Conservation (phyloP, 2,797 vertebrate genomes). For the Acanthis flammea region DNA sequence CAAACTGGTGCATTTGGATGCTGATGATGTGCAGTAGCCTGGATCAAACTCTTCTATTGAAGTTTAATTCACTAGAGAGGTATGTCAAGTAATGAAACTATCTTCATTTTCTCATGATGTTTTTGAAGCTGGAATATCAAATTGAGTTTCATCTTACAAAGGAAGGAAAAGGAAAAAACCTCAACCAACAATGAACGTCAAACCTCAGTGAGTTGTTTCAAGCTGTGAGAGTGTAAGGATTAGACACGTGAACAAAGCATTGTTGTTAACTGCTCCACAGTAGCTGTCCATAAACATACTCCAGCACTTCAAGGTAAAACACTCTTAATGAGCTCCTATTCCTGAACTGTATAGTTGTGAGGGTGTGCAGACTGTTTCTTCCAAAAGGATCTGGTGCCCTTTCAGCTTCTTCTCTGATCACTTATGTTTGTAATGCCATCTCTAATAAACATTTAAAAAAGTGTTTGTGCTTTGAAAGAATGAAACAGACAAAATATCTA, state of each 20-base stretch:
- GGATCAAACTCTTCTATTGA: not conserved
- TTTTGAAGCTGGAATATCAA: conserved; percentile 3
- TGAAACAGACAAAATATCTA: not conserved
- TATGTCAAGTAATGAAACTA: not conserved
- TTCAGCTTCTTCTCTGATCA: not conserved
- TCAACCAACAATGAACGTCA: not conserved
- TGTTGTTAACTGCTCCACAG: not conserved
- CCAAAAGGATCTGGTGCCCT: not conserved
- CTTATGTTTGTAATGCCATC: not conserved
- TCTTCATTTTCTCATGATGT: not conserved
- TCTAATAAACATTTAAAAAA: not conserved
- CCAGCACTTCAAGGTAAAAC: not conserved
- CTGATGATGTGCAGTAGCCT: not conserved
- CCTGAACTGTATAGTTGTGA: not conserved
- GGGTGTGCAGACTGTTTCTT: not conserved
- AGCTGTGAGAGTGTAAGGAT: not conserved
- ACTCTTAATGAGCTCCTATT: not conserved
- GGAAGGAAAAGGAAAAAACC: not conserved
- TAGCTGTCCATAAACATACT: not conserved
- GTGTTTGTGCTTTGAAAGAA: not conserved
- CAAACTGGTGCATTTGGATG: not conserved
- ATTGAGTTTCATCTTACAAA: not conserved
- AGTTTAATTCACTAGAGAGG: not conserved
- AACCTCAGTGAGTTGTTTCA: not conserved
- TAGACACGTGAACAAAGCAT: not conserved